These are phyloP conservation scores for Schizopygopsis malacanthus DNA, from an alignment of 2,797 vertebrate species.

Conservation along the genomic window DNA sequence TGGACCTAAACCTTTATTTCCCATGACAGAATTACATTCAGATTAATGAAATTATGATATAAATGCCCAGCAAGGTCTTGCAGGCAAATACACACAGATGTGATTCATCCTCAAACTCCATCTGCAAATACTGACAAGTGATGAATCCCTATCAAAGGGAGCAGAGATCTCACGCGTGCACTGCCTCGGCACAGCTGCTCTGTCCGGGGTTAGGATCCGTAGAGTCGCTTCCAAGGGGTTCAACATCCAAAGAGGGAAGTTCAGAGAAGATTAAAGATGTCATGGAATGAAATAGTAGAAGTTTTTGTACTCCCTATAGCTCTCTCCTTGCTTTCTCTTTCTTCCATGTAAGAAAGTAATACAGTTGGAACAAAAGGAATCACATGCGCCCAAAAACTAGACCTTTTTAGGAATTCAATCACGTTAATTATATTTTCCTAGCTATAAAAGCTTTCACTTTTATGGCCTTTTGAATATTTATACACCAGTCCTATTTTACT, in stretches of 20 bases:
- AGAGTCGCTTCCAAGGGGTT: constrained; percentile 43
- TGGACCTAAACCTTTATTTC: constrained; percentile 57
- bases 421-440: constrained; percentile 17
- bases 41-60: constrained; percentile 52
- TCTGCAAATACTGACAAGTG: constrained; percentile 55
- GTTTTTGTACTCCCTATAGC: constrained; percentile 30
- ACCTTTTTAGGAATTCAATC: constrained; percentile 31
- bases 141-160: constrained; percentile 54
- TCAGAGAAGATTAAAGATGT: constrained; percentile 37
- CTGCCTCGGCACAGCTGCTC: constrained; percentile 63
- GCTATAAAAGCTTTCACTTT: constrained; percentile 10
- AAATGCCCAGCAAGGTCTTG: constrained; percentile 46
- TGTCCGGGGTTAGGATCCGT: constrained; percentile 51
- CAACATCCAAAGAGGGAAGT: constrained; percentile 56
- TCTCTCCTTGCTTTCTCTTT: background rate
- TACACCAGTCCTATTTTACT: constrained; percentile 23
- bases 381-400: constrained; percentile 53
- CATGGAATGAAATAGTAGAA: constrained; percentile 45
- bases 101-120: constrained; percentile 65
- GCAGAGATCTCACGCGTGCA: constrained; percentile 50
- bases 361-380: constrained; percentile 23
- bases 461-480: constrained; percentile 15
- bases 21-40: constrained; percentile 48
- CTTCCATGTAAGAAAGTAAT: constrained; percentile 13
- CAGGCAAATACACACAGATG: constrained; percentile 53